Evolutionary conservation across 1,140 invertebrate genomes (phyloP).

Genomic region (Lanistes nyassanus): DNA sequence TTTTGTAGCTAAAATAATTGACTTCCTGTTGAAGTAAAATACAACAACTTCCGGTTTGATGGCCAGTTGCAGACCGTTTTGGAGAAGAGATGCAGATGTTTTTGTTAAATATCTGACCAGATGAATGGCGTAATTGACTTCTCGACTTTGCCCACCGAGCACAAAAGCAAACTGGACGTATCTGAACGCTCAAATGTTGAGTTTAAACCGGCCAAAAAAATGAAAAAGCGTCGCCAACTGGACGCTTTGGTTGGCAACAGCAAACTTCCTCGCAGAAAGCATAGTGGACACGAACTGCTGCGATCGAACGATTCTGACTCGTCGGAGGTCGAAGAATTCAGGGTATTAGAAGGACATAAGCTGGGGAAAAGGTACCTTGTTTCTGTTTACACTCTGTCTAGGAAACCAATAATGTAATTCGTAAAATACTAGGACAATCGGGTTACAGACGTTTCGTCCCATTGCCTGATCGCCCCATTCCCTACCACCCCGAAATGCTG

Average conservation of each 20-base stretch:
- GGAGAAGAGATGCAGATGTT: neutral
- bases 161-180: constrained; percentile 43
- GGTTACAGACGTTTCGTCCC: no score
- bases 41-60: constrained; percentile 16
- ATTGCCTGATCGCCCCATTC: no score
- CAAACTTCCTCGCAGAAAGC: constrained; percentile 55
- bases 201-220: constrained; percentile 66
- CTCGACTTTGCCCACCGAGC: constrained; percentile 22
- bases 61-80: neutral
- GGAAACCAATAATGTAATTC: no score
- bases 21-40: neutral
- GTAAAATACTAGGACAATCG: no score
- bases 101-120: neutral
- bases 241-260: constrained; percentile 66
- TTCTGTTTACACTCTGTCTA: neutral
- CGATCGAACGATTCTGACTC: constrained; percentile 60
- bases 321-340: constrained; percentile 65
- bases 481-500: no score
- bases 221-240: constrained; percentile 68
- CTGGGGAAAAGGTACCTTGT: constrained; percentile 45
- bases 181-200: constrained; percentile 59
- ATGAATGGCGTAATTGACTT: constrained; percentile 24
- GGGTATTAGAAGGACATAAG: constrained; percentile 49
- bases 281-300: constrained; percentile 61
- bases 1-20: constrained; percentile 12